Percentiles rank a stretch among this genome's conserved stretches.
Evolutionary conservation across 2,113 vertebrate genomes (phyloP).

Genomic region (Chelonoidis abingdonii): DNA sequence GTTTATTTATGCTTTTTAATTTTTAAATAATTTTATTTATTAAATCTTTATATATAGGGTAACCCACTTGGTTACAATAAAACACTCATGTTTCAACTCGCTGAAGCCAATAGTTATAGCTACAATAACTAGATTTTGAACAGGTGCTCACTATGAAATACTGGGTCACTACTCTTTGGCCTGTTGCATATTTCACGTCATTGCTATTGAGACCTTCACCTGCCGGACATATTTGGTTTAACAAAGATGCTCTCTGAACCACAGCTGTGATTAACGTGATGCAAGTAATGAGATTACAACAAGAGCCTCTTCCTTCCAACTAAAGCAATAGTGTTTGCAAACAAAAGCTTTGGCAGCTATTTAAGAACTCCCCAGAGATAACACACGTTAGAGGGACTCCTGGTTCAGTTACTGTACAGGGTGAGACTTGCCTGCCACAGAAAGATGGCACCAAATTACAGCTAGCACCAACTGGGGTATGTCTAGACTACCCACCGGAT

Average conservation of each 20-base stretch:
- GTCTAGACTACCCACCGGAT: too few species aligned
- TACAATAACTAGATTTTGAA: neutral
- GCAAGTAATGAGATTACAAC: neutral
- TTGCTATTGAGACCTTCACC: neutral
- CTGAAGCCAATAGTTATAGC: neutral
- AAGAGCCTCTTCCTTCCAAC: neutral
- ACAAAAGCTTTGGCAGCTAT: neutral
- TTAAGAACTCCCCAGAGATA: neutral
- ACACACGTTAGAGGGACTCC: neutral
- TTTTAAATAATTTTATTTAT: neutral
- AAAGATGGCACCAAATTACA: neutral
- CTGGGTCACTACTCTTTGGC: neutral
- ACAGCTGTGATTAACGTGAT: neutral
- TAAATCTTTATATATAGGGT: neutral
- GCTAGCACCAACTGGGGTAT: neutral
- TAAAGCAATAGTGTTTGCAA: neutral
- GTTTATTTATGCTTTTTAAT: neutral
- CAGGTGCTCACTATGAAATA: neutral
- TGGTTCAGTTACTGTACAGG: neutral
- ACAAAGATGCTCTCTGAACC: neutral
- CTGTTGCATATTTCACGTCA: neutral
- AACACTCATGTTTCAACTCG: neutral
- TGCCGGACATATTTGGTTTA: neutral
- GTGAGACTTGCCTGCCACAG: neutral
- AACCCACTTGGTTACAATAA: neutral